A percentile compares a stretch with the other conserved stretches of the same genome.
Evolutionary conservation across 2,113 vertebrate genomes (phyloP).

Genomic region (Corythoichthys intestinalis): DNA sequence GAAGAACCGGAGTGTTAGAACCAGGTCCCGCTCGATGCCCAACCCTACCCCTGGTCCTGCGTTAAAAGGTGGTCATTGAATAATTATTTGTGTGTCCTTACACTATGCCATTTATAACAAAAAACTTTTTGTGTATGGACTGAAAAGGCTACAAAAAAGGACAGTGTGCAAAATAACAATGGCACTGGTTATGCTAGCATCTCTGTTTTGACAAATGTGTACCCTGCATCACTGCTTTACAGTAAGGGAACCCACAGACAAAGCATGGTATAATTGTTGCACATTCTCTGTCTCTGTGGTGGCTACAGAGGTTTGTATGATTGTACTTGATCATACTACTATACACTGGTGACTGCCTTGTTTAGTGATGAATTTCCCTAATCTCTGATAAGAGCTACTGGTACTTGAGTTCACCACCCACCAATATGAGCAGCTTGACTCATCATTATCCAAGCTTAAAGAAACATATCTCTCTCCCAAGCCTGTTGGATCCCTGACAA

Average conservation of each 20-base stretch:
- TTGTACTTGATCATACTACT: conserved; percentile 26
- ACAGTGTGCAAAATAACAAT: conserved; percentile 51
- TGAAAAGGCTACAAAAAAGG: conserved; percentile 58
- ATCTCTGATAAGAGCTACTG: conserved; percentile 55
- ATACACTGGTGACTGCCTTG: conserved; percentile 20
- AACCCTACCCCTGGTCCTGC: conserved; percentile 27
- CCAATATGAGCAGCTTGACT: conserved; percentile 45
- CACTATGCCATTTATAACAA: conserved; percentile 45
- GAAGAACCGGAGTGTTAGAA: too few relatives aligned
- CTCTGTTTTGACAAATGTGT: conserved; percentile 47
- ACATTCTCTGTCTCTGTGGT: conserved; percentile 17
- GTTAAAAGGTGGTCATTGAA: conserved; percentile 20
- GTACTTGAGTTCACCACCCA: conserved; percentile 20
- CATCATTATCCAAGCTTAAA: conserved; percentile 46
- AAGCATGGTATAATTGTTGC: conserved; percentile 12
- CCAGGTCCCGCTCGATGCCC: too few relatives aligned
- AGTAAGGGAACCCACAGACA: conserved; percentile 28
- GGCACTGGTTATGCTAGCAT: conserved; percentile 44
- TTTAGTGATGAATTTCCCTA: conserved; percentile 25
- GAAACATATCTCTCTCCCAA: conserved; percentile 27
- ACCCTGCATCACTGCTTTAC: conserved; percentile 45
- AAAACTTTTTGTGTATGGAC: conserved; percentile 36
- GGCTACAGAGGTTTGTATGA: conserved; percentile 33
- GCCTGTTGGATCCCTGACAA: conserved; percentile 11
- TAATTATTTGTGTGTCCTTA: conserved; percentile 24